These are phyloP conservation scores for Schizothorax lantsangensis DNA, from an alignment of 2,797 vertebrate species.

Conservation along the genomic window DNA sequence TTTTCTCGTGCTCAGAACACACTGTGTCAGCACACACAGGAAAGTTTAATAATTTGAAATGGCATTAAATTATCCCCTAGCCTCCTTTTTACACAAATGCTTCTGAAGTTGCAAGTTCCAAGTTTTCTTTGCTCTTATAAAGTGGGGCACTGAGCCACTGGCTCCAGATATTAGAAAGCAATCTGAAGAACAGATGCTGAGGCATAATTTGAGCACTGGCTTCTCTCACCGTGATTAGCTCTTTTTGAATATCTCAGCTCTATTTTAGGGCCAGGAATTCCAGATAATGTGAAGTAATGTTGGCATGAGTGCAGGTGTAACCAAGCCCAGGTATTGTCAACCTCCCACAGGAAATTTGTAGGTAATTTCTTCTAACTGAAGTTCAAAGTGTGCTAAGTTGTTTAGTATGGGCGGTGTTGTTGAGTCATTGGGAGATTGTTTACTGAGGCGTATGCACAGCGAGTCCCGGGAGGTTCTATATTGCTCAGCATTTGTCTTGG, in stretches of 20 bases:
- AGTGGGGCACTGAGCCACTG: slow-evolving; percentile 23
- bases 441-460: background rate
- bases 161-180: slow-evolving; percentile 24
- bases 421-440: background rate
- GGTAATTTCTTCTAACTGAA: background rate
- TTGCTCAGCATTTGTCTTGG: slow-evolving; percentile 15
- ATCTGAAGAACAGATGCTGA: slow-evolving; percentile 31
- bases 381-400: slow-evolving; percentile 2
- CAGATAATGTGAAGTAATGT: background rate
- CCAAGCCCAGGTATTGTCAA: background rate
- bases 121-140: slow-evolving; percentile 3
- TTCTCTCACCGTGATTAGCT: slow-evolving; percentile 5
- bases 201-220: slow-evolving; percentile 8
- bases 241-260: slow-evolving; percentile 1
- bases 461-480: background rate
- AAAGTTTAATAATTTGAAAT: slow-evolving; percentile 37
- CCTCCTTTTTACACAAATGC: slow-evolving; percentile 15
- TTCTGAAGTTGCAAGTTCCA: background rate
- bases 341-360: background rate
- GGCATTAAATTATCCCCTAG: slow-evolving; percentile 11
- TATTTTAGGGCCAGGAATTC: slow-evolving; percentile 8
- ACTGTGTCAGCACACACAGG: slow-evolving; percentile 12
- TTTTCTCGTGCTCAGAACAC: background rate
- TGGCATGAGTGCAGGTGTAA: background rate
- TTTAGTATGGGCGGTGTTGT: background rate